These are phyloP conservation scores for Drosophila pandora DNA, from an alignment of 1,140 invertebrate species.

Conservation along the genomic window DNA sequence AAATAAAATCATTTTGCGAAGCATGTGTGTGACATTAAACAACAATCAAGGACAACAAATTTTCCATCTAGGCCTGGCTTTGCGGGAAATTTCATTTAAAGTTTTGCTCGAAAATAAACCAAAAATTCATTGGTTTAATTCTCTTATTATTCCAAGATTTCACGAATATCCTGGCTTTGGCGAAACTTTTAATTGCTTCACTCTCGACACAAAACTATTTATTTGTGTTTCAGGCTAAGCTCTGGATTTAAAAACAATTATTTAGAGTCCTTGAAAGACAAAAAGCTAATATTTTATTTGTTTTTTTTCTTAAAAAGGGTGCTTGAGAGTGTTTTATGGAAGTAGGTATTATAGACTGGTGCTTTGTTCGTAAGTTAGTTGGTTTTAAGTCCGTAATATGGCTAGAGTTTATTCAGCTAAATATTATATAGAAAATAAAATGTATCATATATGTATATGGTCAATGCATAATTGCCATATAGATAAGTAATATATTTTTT, in stretches of 20 bases:
- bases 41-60: background rate
- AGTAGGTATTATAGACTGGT: background rate
- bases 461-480: too few species aligned
- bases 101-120: background rate
- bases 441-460: too few species aligned
- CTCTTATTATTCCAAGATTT: background rate
- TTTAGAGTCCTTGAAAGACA: background rate
- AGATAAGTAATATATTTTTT: too few species aligned
- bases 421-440: too few species aligned
- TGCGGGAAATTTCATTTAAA: background rate
- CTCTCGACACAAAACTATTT: conserved; percentile 2
- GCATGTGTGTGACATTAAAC: background rate
- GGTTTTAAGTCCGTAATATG: too few species aligned
- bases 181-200: background rate
- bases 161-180: background rate
- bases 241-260: background rate
- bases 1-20: background rate
- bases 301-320: too few species aligned
- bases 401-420: too few species aligned
- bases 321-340: background rate
- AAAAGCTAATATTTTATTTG: background rate
- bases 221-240: background rate
- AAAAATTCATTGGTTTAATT: background rate
- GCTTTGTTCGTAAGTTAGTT: background rate
- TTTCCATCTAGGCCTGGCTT: too few species aligned